phyloP scores from a whole-genome alignment of 1,140 invertebrate species.

The Tribolium castaneum region DNA sequence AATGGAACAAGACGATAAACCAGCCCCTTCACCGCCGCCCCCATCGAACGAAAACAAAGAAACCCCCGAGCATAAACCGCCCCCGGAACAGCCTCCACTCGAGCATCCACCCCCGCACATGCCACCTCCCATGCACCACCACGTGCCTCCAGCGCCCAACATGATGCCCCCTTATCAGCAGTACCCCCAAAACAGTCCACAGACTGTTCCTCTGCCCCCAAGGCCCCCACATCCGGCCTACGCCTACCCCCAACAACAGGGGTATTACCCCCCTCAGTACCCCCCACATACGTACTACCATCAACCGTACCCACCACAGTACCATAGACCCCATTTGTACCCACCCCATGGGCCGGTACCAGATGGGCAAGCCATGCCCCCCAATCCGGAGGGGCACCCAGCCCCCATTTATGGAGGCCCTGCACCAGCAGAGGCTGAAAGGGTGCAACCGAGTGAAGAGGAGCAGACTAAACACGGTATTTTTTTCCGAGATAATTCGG shows the following conservation, averaged over 20 bases:
- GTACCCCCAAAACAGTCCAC: constrained; percentile 62
- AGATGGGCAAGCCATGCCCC: constrained; percentile 47
- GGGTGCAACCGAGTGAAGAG: constrained; percentile 16
- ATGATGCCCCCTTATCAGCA: constrained; percentile 68
- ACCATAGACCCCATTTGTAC: constrained; percentile 67
- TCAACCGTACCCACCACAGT: constrained; percentile 69
- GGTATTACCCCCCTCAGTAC: constrained; percentile 70
- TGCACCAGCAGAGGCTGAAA: constrained; percentile 3
- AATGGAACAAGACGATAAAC: constrained; percentile 42
- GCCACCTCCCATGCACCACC: constrained; percentile 45
- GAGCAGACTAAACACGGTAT: constrained; percentile 13
- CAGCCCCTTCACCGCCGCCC: constrained; percentile 27
- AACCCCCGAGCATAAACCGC: constrained; percentile 42
- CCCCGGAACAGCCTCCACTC: constrained; percentile 48
- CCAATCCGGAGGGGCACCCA: constrained; percentile 42
- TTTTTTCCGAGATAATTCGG: not conserved
- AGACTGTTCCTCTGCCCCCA: constrained; percentile 62
- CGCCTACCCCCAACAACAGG: constrained; percentile 71
- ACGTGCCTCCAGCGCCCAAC: constrained; percentile 32
- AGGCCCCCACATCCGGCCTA: constrained; percentile 72
- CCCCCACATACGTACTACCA: constrained; percentile 72
- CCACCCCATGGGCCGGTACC: constrained; percentile 53
- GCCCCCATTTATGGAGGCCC: constrained; percentile 47
- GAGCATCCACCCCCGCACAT: constrained; percentile 59
- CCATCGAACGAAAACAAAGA: constrained; percentile 23